Conservation (phyloP, 2,888 invertebrate genomes). For the Hermodice carunculata region DNA sequence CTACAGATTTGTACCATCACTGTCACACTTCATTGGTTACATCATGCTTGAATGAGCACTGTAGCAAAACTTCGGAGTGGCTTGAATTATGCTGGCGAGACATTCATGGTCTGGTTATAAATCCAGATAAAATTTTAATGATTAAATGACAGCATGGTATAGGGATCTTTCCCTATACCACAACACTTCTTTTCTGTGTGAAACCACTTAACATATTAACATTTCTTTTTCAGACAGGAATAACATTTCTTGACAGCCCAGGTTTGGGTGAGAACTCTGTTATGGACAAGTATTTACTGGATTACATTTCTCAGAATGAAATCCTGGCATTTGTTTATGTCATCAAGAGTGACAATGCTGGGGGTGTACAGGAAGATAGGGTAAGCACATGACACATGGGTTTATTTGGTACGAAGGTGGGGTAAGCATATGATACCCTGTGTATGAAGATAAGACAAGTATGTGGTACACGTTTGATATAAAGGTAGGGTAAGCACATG, state of each 20-base stretch:
- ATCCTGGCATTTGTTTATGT: slow-evolving; percentile 60
- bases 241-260: slow-evolving; percentile 61
- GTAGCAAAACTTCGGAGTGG: neutral
- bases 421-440: no score
- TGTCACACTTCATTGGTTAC: no score
- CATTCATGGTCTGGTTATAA: no score
- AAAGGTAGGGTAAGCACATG: no score
- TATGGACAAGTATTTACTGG: slow-evolving; percentile 51
- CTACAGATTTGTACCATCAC: no score
- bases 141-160: neutral
- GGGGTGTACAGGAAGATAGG: slow-evolving; percentile 62
- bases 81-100: neutral
- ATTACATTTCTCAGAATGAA: slow-evolving; percentile 47
- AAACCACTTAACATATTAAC: no score
- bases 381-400: slow-evolving; percentile 46
- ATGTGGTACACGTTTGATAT: no score
- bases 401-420: no score
- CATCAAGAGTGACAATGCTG: slow-evolving; percentile 60
- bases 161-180: no score
- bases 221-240: slow-evolving; percentile 51
- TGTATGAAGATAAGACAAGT: no score
- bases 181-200: no score
- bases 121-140: no score
- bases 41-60: neutral
- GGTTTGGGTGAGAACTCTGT: slow-evolving; percentile 61